Evolutionary conservation across 2,888 invertebrate species (phyloP).

Genomic region (Suillia variegata): DNA sequence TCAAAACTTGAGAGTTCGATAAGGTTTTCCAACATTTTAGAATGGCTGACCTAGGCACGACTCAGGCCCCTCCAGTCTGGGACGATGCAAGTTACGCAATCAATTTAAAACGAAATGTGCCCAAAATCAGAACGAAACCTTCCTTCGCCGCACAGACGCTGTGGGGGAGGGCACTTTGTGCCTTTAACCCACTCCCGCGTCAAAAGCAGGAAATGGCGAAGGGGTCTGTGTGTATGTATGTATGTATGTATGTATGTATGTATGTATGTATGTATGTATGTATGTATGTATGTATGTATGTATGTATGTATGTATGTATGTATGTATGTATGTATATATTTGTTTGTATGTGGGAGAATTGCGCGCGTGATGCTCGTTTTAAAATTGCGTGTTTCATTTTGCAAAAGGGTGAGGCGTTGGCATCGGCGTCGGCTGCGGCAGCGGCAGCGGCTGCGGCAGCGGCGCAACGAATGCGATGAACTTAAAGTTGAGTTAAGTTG

Average conservation of each 20-base stretch:
- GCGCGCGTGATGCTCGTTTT: conserved; percentile 47
- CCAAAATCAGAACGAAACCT: conserved; percentile 37
- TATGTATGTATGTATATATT: conserved; percentile 17
- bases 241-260: no score
- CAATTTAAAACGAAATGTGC: conserved; percentile 36
- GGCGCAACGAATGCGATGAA: conserved; percentile 3
- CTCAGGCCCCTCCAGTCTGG: conserved; percentile 1
- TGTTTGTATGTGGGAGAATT: conserved; percentile 16
- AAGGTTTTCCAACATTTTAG: no score
- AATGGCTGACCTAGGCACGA: not conserved
- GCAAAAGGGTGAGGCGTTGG: conserved; percentile 4
- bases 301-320: no score
- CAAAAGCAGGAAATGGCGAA: not conserved
- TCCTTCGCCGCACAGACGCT: no score
- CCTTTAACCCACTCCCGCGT: not conserved
- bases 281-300: no score
- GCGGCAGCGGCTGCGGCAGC: no score
- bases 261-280: no score
- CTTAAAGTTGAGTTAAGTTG: conserved; percentile 22
- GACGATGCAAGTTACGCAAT: conserved; percentile 46
- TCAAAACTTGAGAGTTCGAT: no score
- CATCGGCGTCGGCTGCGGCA: no score
- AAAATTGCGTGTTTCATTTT: conserved; percentile 47
- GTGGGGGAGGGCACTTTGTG: not conserved
- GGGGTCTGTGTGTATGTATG: no score